Conservation (phyloP, 2,888 invertebrate genomes). For the Drosophila nr. perissopoda region DNA sequence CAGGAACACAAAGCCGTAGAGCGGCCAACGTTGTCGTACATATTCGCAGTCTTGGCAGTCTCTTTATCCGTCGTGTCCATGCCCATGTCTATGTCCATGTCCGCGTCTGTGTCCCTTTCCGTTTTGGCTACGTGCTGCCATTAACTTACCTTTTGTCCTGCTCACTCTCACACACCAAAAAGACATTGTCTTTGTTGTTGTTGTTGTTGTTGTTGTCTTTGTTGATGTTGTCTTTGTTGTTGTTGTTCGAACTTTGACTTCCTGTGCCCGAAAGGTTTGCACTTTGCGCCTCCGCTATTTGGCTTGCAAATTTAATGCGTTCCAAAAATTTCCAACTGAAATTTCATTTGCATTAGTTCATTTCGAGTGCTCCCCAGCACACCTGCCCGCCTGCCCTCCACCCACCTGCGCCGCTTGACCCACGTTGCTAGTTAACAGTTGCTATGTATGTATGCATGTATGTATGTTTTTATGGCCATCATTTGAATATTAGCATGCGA, state of each 20-base stretch:
- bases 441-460: background rate
- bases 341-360: constrained; percentile 72
- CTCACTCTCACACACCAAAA: constrained; percentile 15
- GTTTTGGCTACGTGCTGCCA: constrained; percentile 61
- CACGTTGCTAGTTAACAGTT: constrained; percentile 13
- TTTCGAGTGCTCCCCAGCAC: constrained; percentile 43
- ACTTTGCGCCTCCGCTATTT: constrained; percentile 68
- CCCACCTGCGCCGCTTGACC: background rate
- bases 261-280: constrained; percentile 65
- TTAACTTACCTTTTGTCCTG: constrained; percentile 59
- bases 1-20: constrained; percentile 6
- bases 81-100: background rate
- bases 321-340: constrained; percentile 62
- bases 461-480: constrained; percentile 52
- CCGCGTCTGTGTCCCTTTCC: constrained; percentile 7
- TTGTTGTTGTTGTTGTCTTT: constrained; percentile 24
- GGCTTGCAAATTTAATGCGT: constrained; percentile 72
- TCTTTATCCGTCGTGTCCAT: constrained; percentile 22
- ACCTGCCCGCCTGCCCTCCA: background rate
- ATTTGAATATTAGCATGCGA: constrained; percentile 51
- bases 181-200: constrained; percentile 41
- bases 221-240: constrained; percentile 21
- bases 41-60: constrained; percentile 23
- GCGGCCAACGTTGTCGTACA: constrained; percentile 30
- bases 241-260: constrained; percentile 65